Percentiles rank a stretch among this genome's conserved stretches.
phyloP scores from a whole-genome alignment of 2,797 vertebrate genomes.

The Peromyscus melanophrys region DNA sequence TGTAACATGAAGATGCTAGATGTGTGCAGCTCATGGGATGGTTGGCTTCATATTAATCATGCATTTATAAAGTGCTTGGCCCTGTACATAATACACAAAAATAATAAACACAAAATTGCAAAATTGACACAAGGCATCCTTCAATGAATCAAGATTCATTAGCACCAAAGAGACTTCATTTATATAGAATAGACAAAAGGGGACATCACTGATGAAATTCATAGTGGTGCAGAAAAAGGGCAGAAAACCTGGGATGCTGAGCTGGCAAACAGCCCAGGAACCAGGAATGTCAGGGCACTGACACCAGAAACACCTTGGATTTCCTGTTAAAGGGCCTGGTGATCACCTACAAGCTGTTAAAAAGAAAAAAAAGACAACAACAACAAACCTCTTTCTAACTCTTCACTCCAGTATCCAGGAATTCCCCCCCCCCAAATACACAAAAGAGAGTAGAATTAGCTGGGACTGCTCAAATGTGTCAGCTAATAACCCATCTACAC shows the following conservation, averaged over 20 bases:
- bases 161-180: neutral
- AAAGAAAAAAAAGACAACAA: neutral
- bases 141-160: neutral
- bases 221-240: neutral
- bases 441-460: neutral
- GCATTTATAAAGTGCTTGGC: neutral
- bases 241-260: neutral
- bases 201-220: neutral
- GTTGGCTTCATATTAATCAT: neutral
- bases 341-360: neutral
- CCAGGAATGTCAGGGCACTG: neutral
- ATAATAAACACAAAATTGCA: neutral
- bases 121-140: neutral
- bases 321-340: neutral
- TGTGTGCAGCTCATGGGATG: neutral
- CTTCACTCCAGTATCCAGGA: neutral
- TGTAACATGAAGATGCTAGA: neutral
- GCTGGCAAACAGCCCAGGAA: neutral
- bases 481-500: neutral
- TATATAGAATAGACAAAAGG: neutral
- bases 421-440: neutral
- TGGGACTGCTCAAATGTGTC: neutral
- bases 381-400: neutral
- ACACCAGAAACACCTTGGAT: neutral
- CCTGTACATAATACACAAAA: neutral